phyloP scores from a whole-genome alignment of 2,113 vertebrate species.

The Peromyscus leucopus region DNA sequence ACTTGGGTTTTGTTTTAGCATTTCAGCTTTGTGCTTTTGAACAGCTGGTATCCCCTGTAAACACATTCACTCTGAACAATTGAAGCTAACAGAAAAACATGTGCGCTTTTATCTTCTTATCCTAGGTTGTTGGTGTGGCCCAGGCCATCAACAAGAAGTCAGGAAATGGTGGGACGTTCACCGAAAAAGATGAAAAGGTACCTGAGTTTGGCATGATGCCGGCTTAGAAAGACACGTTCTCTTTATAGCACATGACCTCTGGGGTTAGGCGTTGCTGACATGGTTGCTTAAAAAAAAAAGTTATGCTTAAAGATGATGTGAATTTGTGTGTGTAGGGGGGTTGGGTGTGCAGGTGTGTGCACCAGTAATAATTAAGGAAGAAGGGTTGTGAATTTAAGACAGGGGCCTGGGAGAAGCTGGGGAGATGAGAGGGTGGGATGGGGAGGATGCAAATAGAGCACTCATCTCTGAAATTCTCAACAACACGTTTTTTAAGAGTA shows the following conservation, averaged over 20 bases:
- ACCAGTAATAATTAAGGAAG: not conserved
- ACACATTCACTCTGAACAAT: not conserved
- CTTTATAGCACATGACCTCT: not conserved
- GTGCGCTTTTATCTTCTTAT: constrained; percentile 45
- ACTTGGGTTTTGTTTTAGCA: not conserved
- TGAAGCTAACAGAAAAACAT: not conserved
- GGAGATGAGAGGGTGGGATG: not conserved
- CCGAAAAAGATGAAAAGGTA: constrained; percentile 99
- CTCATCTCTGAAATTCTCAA: not conserved
- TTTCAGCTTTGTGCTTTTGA: not conserved
- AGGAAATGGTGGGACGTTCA: constrained; percentile 93
- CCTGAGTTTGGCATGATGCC: not conserved
- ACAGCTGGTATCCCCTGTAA: not conserved
- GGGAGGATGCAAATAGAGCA: not conserved
- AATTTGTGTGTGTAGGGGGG: not conserved
- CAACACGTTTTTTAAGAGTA: not conserved
- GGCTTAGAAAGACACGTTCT: not conserved
- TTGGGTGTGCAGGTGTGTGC: not conserved
- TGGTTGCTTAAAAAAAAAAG: not conserved
- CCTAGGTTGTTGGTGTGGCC: constrained; percentile 97
- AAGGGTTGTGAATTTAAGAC: not conserved
- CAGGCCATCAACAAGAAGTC: constrained; percentile 99
- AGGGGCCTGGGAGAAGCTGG: not conserved
- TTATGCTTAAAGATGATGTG: not conserved
- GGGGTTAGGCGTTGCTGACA: not conserved